Conservation (phyloP, 2,797 vertebrate species). For the Mionectes olivaceus region DNA sequence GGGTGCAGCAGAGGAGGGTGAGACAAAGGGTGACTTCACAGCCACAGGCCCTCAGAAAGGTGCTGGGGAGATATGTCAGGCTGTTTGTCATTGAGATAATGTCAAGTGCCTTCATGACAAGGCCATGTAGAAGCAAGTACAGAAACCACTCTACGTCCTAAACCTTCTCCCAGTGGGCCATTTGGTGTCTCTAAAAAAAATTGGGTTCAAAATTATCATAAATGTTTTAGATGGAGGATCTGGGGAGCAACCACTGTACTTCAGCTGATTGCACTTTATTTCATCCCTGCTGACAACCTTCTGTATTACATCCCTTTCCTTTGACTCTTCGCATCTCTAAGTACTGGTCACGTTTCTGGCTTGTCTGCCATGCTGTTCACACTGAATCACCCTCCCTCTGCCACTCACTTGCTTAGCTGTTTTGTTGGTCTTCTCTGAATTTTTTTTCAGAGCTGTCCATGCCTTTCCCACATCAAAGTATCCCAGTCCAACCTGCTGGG, state of each 20-base stretch:
- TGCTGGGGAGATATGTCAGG: not conserved
- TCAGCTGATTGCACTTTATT: not conserved
- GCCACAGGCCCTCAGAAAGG: not conserved
- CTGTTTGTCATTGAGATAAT: not conserved
- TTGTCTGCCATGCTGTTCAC: not conserved
- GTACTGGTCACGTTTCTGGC: not conserved
- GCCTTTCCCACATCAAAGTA: not conserved
- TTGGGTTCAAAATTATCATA: not conserved
- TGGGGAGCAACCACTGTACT: not conserved
- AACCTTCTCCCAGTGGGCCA: not conserved
- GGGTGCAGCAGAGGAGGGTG: not conserved
- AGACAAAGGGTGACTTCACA: not conserved
- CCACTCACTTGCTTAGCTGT: not conserved
- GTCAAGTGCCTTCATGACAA: not conserved
- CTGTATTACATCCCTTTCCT: not conserved
- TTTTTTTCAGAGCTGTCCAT: not conserved
- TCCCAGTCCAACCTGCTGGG: not conserved
- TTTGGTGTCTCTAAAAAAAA: not conserved
- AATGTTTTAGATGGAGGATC: not conserved
- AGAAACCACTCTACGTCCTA: not conserved
- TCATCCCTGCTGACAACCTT: not conserved
- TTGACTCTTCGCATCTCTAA: not conserved
- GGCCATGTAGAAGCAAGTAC: not conserved
- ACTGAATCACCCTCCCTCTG: not conserved
- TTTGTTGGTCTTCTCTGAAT: not conserved